Evolutionary conservation across 2,888 invertebrate species (phyloP), one percentile per base, ranked within the genome.

Genomic region (Athalia circularis): DNA sequence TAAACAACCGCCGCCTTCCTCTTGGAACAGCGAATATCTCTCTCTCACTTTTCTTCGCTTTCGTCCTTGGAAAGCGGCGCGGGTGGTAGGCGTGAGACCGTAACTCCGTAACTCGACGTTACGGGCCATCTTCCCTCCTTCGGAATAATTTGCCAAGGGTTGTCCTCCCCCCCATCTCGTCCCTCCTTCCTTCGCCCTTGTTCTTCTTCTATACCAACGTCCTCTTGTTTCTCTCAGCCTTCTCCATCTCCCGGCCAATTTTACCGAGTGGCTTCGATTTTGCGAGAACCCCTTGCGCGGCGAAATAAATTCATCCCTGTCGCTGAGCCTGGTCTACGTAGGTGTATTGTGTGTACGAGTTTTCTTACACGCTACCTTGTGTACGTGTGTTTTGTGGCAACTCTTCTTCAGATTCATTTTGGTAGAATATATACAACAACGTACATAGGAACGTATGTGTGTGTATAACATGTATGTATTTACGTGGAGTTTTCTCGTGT

Each of bases 261-360:
- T 72, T 13, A 72, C 72, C 72, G 72, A 72, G 72, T 72, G 72
- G 72, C 72, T 72, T 59, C 72, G 72, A 72, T 72, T 15, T 72
- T 47, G 70, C 45, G 67, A 47, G 50, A 67, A 15, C 47, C 7
- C 68, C 70, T 13, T 59, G 29, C 59, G 8, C n/a, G 45, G 45
- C 47, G 70, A 57, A 43, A 57, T 59, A 59, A 72, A 72, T 59
- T 72, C 59, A 13, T 59, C 47, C 59, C 59, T 47, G 59, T 57
- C 57, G 11, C 29, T 43, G 45, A 43, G 29, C 45, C 8, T 43
- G 7, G 9, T 15, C 7, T 50, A 50, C 52, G 0, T 52, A 11
- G 7, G 52, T 52, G 52, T 52, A 3, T 52, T 52, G 3, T 52
- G 3, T 29, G 29, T 29, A 2, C 2, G 29, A 29, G 29, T 29